A percentile compares a stretch with the other conserved stretches of the same genome.
Conservation (phyloP, 2,113 vertebrate species). For the Indicator maculatus region DNA sequence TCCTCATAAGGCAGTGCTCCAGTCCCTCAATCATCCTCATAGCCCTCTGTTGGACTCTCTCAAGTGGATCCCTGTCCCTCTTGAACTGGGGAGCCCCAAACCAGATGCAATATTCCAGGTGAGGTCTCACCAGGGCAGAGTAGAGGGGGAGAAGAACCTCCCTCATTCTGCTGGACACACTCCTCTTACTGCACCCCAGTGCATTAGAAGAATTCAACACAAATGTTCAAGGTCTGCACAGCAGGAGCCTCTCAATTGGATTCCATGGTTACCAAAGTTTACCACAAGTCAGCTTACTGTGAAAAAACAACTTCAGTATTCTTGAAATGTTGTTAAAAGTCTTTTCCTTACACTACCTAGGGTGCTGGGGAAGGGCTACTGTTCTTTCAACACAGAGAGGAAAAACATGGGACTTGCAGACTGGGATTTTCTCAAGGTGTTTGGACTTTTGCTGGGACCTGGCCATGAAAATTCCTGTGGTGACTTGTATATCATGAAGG, state of each 20-base stretch:
- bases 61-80: no score
- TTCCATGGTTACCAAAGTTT: neutral
- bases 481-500: neutral
- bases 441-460: neutral
- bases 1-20: no score
- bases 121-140: no score
- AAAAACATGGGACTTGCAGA: neutral
- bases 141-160: no score
- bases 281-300: neutral
- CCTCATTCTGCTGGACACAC: no score
- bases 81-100: no score
- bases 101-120: no score
- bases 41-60: no score
- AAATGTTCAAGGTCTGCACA: neutral
- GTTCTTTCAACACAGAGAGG: neutral
- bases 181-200: no score
- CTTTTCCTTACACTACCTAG: neutral
- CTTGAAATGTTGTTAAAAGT: neutral
- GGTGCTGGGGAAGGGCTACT: neutral
- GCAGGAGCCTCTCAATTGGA: neutral
- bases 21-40: no score
- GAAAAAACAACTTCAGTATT: rapidly evolving
- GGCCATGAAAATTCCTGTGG: neutral
- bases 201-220: neutral
- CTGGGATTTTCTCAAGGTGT: neutral